Base-by-base conservation (phyloP, 2,888 invertebrate species). In the Philhelius pedissequus region DNA sequence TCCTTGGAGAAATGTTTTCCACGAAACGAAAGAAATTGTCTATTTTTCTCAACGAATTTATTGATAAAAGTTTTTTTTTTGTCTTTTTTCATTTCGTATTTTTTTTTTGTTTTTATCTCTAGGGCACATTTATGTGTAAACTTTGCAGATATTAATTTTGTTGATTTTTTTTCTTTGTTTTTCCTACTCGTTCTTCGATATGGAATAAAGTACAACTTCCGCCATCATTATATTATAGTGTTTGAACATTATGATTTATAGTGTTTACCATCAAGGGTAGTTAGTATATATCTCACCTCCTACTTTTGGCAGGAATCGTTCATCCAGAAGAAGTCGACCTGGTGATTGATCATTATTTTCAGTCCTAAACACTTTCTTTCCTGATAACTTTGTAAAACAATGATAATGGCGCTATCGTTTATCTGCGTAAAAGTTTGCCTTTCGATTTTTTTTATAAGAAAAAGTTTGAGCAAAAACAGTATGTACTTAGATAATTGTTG, bases 81-180 rank as follows among this genome's bases (percentile, higher is more conserved):
- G n/a, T 15, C n/a, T 40, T 43, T 20, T 43, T 25, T 25, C 48
- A 48, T 48, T 48, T 25, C 3, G 48, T 13, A 48, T 22, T 4
- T 13, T 11, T 45, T 35, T 32, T 35, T n/a, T n/a, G n/a, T n/a
- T 84, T 71, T 76, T 80, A 71, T 84, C 84, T 80, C 71, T 69
- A 52, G 76, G 75, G 80, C 84, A 84, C 84, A 80, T 84, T 84
- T 84, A 84, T 84, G 84, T 84, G 79, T 71, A 84, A 84, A 84
- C 84, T 84, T 84, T 76, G 84, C 70, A 71, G 79, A 79, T 84
- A 84, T 84, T 84, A 84, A 84, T 79, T 84, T 84, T 71, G 83
- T 83, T 83, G 74, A 43, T 74, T 70, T 69, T 74, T 69, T 73
- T 83, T 30, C 5, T 4, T 13, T 22, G 6, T 8, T 22, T 22